Evolutionary conservation across 2,113 vertebrate genomes (phyloP), one percentile per base, ranked within the genome.

Genomic region (Tonatia bakeri): DNA sequence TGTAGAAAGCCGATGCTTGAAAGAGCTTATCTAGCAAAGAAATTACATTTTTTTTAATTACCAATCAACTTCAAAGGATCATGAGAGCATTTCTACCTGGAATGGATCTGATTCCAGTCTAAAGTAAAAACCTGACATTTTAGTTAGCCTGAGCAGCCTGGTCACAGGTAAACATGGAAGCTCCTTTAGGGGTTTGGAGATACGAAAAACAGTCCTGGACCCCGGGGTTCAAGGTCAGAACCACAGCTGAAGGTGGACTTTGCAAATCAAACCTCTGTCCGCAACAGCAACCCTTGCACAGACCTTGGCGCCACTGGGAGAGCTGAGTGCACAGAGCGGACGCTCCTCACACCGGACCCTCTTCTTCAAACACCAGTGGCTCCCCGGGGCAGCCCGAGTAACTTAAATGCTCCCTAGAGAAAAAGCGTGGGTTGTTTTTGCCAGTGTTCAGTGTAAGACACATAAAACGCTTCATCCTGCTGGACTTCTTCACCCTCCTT

Each of bases 331-430:
- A 84, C 56, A 19, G 7, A 65, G 36, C 75, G 92, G 91, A 70
- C 45, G 33, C 90, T 95, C 87, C 84, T 87, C 92, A 84, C 82
- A 76, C 81, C 73, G 50, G 64, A 94, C 80, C 64, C 75, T 64
- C 28, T n/a, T 96, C 52, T 96, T 36, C 75, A 96, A 95, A 96
- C 88, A 88, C 45, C 36, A 65, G 4, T 45, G 91, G 52, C 45
- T 76, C 94, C 77, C 93, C 12, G 36, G 40, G 54, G 65, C 17
- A 54, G 88, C 85, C 89, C 69, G 87, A 88, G 88, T 93, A 67
- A 90, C 38, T 28, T 70, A 70, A 89, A 89, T 67, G 10, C 59
- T 69, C 88, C 81, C 96, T 92, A 24, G 45, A 95, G 26, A 54
- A 79, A 87, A 90, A 72, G 61, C 45, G 54, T 43, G 73, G 59